Base-by-base conservation (phyloP, 2,888 invertebrate species). In the Mongoloraphidia duomilia region DNA sequence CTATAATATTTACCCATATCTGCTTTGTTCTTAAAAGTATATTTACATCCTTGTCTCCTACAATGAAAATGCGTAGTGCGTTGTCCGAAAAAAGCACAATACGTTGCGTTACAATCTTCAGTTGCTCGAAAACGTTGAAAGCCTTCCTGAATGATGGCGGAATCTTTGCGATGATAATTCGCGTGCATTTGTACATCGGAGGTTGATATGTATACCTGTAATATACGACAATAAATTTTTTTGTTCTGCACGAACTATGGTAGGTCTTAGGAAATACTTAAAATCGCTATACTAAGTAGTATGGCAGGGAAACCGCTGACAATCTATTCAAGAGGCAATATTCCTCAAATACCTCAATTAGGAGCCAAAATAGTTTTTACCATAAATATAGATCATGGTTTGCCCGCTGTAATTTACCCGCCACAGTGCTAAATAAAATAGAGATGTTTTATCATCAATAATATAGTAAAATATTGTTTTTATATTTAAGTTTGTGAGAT, bases 111-210 rank as follows among this genome's bases (percentile, higher is more conserved):
- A 67, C 96, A 97, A 68, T 89, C 93, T 67, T 97, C 96, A 0
- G 94, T 94, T 0, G 95, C 96, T 12, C 96, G 76, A 71, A 90
- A 95, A 58, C 97, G 76, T 63, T 95, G 94, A 71, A 97, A 97
- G 1, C 97, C 97, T 66, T 96, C 96, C 63, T 94, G 93, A 49
- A 94, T 90, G 59, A 97, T 96, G 13, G 95, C 95, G 0, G 93
- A 92, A 67, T 96, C 95, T 66, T 97, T 97, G 49, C 95, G 80
- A 67, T 97, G 97, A 67, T 95, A 96, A 70, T 96, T 96, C 4
- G 96, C 94, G 68, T 97, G 97, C 96, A 96, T 96, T 71, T 97
- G 96, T 5, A 97, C 96, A 68, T 97, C 97, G 44, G 95, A 95
- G 4, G 97, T 97, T 60, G 94, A 94, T 63, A 97, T 95, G 72